A percentile compares a stretch with the other conserved stretches of the same genome.
These are phyloP conservation scores for Dasyprocta punctata DNA, from an alignment of 2,113 vertebrate species.

Conservation along the genomic window DNA sequence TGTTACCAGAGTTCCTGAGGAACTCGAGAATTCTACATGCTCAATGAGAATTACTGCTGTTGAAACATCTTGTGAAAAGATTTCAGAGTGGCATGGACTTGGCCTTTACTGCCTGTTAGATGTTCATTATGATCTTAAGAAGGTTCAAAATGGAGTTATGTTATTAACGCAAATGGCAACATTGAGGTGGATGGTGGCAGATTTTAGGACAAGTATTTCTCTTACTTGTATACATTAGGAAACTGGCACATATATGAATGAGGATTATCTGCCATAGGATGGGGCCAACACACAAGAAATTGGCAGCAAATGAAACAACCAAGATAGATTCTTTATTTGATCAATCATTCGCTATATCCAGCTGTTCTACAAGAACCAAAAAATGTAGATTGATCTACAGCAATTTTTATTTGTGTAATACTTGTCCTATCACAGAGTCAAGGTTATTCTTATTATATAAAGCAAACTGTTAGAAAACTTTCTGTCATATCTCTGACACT, in stretches of 20 bases:
- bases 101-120: too few species aligned
- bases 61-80: neutral
- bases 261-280: too few species aligned
- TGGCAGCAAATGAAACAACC: neutral
- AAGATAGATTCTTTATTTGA: neutral
- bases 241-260: too few species aligned
- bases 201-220: neutral
- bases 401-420: neutral
- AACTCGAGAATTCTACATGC: neutral
- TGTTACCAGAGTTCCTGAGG: neutral
- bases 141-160: neutral
- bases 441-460: neutral
- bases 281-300: neutral
- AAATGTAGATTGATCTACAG: neutral
- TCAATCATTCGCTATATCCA: neutral
- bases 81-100: too few species aligned
- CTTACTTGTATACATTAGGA: too few species aligned
- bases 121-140: neutral
- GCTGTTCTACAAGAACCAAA: neutral
- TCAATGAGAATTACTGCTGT: neutral
- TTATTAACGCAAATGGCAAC: neutral
- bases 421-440: neutral
- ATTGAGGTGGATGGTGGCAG: neutral
- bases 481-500: neutral
- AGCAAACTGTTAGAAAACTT: neutral